phyloP scores from a whole-genome alignment of 2,888 invertebrate genomes.

The Mamestra brassicae region DNA sequence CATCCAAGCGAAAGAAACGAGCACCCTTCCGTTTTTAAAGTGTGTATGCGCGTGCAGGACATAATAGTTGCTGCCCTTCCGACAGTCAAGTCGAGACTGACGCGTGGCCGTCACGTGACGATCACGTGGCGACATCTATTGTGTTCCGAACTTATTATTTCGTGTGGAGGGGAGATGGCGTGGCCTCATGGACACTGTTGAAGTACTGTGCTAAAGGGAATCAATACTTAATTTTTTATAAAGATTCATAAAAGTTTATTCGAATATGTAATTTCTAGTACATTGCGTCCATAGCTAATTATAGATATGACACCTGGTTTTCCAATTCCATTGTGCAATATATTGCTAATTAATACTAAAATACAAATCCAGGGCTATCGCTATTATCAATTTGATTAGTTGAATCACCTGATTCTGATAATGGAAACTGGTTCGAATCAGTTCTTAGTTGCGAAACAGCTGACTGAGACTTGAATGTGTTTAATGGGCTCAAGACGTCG shows the following conservation, averaged over 20 bases:
- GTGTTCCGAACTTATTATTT: constrained; percentile 78
- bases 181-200: constrained; percentile 1
- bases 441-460: background rate
- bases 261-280: background rate
- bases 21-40: constrained; percentile 74
- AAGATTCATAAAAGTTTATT: too few relatives aligned
- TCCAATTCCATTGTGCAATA: background rate
- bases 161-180: constrained; percentile 46
- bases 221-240: background rate
- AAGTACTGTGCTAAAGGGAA: constrained; percentile 14
- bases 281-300: background rate
- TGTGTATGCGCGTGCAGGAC: constrained; percentile 70
- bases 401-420: constrained; percentile 9
- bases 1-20: constrained; percentile 66
- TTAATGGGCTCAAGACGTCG: background rate
- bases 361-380: constrained; percentile 6
- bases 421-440: constrained; percentile 18
- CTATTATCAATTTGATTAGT: constrained; percentile 20
- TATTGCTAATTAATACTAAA: background rate
- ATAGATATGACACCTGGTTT: constrained; percentile 1
- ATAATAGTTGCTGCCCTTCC: constrained; percentile 78
- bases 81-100: constrained; percentile 77
- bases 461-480: background rate
- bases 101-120: constrained; percentile 80
- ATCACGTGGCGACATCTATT: constrained; percentile 82